Evolutionary conservation across 2,113 vertebrate genomes (phyloP), one percentile per base, ranked within the genome.

Genomic region (Tetrax tetrax): DNA sequence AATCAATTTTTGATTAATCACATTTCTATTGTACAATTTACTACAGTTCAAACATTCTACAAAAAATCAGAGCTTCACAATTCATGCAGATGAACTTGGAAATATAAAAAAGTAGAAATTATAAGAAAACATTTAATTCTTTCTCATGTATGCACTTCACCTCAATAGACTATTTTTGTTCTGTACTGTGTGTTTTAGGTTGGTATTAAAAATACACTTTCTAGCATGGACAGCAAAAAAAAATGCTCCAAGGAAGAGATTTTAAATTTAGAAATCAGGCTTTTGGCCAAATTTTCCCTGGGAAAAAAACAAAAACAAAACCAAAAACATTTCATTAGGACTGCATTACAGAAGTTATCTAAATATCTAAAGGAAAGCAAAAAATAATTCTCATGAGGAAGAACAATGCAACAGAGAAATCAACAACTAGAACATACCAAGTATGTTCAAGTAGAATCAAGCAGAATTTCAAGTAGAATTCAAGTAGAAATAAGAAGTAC

Each of bases 391-490:
- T 65, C 10, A 18, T 7, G 2, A 5, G 11, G 31, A 23, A 47
- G 33, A 86, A 33, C 17, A 86, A 48, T 21, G 22, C 4, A 71
- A 59, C 12, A 59, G 19, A 86, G 27, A 93, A 78, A 63, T 28
- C 0, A 0, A 45, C 9, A 76, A 7, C 4, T 41, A 20, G 12
- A 66, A 79, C 41, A 43, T 43, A 43, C 41, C 3, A 43, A 43
- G 41, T 43, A 43, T 14, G 16, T 43, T 43, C 41, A 43, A 43
- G 41, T 43, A 43, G 41, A 43, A 43, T 43, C 41, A 43, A 43
- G 41, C 16, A 43, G 41, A 43, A 43, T 43, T 43, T 43, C 41
- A 43, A 43, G 41, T 43, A 43, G 41, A 43, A 43, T 43, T 43
- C 37, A 71, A 31, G 13, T n/a, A 68, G 66, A 68, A 89, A 63